Percentiles rank a stretch among this genome's conserved stretches.
These are phyloP conservation scores for Euschistus heros DNA, from an alignment of 1,140 invertebrate species.

Conservation along the genomic window DNA sequence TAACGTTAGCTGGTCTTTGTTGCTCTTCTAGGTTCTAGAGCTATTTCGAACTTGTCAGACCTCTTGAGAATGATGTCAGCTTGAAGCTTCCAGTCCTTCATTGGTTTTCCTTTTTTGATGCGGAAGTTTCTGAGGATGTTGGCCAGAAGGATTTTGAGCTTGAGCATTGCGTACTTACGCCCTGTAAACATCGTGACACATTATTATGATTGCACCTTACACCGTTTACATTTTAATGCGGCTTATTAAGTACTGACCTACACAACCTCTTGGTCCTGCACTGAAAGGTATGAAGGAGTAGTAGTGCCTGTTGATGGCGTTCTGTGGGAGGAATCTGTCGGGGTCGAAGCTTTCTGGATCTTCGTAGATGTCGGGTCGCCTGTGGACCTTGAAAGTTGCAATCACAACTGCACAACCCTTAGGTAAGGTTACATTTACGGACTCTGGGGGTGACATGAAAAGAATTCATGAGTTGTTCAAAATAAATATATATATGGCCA, in stretches of 20 bases:
- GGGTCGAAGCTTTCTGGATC: conserved; percentile 80
- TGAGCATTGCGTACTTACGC: conserved; percentile 78
- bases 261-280: conserved; percentile 73
- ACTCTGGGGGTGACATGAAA: not conserved
- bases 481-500: no score
- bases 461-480: not conserved
- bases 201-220: not conserved
- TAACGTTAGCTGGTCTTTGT: not conserved
- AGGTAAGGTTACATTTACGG: conserved; percentile 38
- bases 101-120: conserved; percentile 51
- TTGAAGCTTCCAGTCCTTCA: conserved; percentile 60
- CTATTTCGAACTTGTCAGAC: conserved; percentile 61
- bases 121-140: conserved; percentile 75
- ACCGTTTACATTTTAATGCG: no score
- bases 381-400: conserved; percentile 59
- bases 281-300: conserved; percentile 83
- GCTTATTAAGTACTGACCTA: conserved; percentile 43
- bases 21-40: conserved; percentile 47
- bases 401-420: conserved; percentile 57
- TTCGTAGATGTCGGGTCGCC: conserved; percentile 62
- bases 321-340: conserved; percentile 81
- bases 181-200: conserved; percentile 38
- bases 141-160: conserved; percentile 75
- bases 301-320: conserved; percentile 63
- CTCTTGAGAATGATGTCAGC: conserved; percentile 75